Evolutionary conservation across 1,140 invertebrate genomes (phyloP).

Genomic region (Hesperophylax magnus): DNA sequence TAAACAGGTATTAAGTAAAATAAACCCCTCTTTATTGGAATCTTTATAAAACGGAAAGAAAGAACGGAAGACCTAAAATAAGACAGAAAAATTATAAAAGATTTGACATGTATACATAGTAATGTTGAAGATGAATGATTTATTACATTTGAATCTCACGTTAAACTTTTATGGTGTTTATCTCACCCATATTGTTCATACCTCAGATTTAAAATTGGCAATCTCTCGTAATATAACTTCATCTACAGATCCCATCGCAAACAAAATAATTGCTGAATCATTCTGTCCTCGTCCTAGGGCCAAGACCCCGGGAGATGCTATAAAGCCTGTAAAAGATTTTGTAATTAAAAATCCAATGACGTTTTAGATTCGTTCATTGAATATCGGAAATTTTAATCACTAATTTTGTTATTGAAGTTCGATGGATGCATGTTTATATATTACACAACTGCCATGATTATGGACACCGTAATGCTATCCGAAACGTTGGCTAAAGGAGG

Average conservation of each 20-base stretch:
- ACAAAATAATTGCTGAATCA: constrained; percentile 73
- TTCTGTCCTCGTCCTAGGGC: constrained; percentile 67
- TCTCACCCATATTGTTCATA: constrained; percentile 54
- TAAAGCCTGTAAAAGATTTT: constrained; percentile 60
- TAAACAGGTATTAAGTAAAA: constrained; percentile 76
- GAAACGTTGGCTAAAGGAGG: too few species aligned
- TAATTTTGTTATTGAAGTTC: too few species aligned
- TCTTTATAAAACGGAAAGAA: constrained; percentile 77
- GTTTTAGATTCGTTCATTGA: neutral
- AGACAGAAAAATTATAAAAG: neutral
- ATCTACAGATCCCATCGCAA: constrained; percentile 78
- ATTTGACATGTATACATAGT: too few species aligned
- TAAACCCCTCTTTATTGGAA: constrained; percentile 76
- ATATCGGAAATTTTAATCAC: neutral
- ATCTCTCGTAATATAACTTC: constrained; percentile 76
- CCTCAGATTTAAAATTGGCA: constrained; percentile 76
- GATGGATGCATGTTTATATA: too few species aligned
- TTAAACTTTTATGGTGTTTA: too few species aligned
- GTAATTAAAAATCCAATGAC: neutral
- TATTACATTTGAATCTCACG: too few species aligned
- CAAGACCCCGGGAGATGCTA: constrained; percentile 75
- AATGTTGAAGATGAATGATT: too few species aligned
- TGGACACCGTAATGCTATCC: too few species aligned
- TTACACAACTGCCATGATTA: too few species aligned
- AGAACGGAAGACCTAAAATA: constrained; percentile 73